Evolutionary conservation across 2,888 invertebrate genomes (phyloP).

Genomic region (Hedya salicella): DNA sequence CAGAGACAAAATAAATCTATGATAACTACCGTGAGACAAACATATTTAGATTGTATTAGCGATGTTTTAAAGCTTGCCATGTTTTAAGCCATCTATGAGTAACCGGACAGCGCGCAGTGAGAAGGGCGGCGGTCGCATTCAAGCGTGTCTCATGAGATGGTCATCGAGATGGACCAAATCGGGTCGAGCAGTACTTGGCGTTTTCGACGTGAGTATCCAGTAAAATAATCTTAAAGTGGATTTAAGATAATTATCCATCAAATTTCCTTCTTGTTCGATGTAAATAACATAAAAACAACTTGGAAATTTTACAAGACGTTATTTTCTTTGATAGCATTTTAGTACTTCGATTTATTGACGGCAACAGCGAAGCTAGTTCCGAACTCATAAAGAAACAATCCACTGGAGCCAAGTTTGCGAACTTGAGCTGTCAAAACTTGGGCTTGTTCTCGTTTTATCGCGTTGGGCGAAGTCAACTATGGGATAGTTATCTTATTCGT

Average conservation of each 20-base stretch:
- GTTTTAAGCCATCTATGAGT: no score
- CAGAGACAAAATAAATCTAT: no score
- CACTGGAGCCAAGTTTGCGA: conserved; percentile 8
- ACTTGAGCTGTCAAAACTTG: conserved; percentile 29
- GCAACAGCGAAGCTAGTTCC: conserved; percentile 2
- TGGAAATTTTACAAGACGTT: conserved; percentile 6
- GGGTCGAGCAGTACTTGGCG: no score
- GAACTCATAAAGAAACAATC: conserved; percentile 37
- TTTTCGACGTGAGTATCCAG: no score
- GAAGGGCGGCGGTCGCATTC: no score
- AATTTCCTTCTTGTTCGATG: not conserved
- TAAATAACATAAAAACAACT: not conserved
- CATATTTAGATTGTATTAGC: no score
- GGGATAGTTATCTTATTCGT: conserved; percentile 6
- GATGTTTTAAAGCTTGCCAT: no score
- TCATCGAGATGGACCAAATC: no score
- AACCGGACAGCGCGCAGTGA: no score
- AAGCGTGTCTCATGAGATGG: no score
- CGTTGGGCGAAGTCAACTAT: not conserved
- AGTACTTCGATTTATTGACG: conserved; percentile 17
- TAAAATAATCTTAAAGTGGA: no score
- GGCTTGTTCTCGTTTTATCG: conserved; percentile 24
- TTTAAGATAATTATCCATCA: not conserved
- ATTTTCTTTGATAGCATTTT: conserved; percentile 17
- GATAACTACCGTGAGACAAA: no score